Evolutionary conservation across 2,888 invertebrate genomes (phyloP).

Genomic region (Monopis laevigella): DNA sequence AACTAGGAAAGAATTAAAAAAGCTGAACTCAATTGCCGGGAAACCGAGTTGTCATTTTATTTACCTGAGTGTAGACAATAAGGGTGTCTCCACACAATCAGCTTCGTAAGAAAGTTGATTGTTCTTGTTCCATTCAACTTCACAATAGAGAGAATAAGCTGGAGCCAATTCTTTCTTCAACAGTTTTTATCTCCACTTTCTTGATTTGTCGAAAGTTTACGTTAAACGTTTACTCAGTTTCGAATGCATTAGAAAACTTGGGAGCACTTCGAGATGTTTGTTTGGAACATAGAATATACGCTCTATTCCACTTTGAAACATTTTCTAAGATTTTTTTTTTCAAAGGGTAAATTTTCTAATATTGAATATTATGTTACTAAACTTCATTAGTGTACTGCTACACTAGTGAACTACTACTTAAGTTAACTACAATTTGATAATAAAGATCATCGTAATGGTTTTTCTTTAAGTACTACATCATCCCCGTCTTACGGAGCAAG

Average conservation of each 20-base stretch:
- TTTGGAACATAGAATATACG: neutral
- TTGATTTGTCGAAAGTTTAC: slow-evolving; percentile 53
- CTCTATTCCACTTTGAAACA: too few relatives aligned
- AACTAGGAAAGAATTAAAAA: too few relatives aligned
- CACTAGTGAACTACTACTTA: too few relatives aligned
- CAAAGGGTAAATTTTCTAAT: too few relatives aligned
- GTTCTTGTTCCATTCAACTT: slow-evolving; percentile 58
- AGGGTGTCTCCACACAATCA: slow-evolving; percentile 58
- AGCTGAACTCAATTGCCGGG: too few relatives aligned
- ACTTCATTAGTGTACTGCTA: too few relatives aligned
- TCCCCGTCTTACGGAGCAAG: too few relatives aligned
- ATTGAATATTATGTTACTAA: too few relatives aligned
- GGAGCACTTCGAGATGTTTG: slow-evolving; percentile 14
- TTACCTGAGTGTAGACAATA: slow-evolving; percentile 60
- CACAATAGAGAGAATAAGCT: slow-evolving; percentile 63
- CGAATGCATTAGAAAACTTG: slow-evolving; percentile 43
- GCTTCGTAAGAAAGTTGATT: slow-evolving; percentile 54
- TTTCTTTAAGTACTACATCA: too few relatives aligned
- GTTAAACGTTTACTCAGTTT: slow-evolving; percentile 42
- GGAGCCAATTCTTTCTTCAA: slow-evolving; percentile 54
- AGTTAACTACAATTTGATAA: too few relatives aligned
- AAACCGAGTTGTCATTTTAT: slow-evolving; percentile 51
- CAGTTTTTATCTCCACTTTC: slow-evolving; percentile 52
- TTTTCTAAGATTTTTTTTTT: too few relatives aligned
- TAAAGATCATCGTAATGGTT: too few relatives aligned